These are phyloP conservation scores for Tillus elongatus DNA, from an alignment of 2,888 invertebrate genomes.

Conservation along the genomic window DNA sequence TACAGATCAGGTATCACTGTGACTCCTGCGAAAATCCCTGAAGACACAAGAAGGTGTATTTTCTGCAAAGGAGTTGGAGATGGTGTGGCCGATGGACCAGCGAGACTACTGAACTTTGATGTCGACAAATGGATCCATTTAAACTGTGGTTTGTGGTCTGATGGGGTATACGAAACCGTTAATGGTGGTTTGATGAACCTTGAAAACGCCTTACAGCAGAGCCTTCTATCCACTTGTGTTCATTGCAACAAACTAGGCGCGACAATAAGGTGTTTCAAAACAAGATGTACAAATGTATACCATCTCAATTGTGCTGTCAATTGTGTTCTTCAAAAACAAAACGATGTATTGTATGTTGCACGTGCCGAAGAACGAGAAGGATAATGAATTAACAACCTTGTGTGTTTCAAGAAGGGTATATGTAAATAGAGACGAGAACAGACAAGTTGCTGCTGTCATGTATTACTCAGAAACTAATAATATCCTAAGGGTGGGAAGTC, in stretches of 20 bases:
- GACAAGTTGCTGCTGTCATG: constrained; percentile 92
- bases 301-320: constrained; percentile 93
- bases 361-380: constrained; percentile 76
- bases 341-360: constrained; percentile 86
- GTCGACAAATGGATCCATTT: constrained; percentile 97
- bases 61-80: constrained; percentile 79
- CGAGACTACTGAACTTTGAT: constrained; percentile 87
- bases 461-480: constrained; percentile 86
- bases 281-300: constrained; percentile 80
- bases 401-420: constrained; percentile 89
- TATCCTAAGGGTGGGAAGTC: constrained; percentile 84
- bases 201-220: constrained; percentile 77
- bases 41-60: constrained; percentile 78
- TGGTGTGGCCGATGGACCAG: constrained; percentile 84
- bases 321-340: constrained; percentile 94
- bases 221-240: constrained; percentile 69
- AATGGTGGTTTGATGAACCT: constrained; percentile 94
- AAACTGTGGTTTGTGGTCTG: constrained; percentile 98
- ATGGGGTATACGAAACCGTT: constrained; percentile 93
- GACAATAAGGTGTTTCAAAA: constrained; percentile 91
- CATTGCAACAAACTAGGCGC: constrained; percentile 84
- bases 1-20: constrained; percentile 67
- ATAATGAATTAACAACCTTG: constrained; percentile 84
- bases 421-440: constrained; percentile 93
- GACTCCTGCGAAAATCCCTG: constrained; percentile 59